These are phyloP conservation scores for Fabriciana adippe DNA, from an alignment of 2,888 invertebrate genomes.

Conservation along the genomic window DNA sequence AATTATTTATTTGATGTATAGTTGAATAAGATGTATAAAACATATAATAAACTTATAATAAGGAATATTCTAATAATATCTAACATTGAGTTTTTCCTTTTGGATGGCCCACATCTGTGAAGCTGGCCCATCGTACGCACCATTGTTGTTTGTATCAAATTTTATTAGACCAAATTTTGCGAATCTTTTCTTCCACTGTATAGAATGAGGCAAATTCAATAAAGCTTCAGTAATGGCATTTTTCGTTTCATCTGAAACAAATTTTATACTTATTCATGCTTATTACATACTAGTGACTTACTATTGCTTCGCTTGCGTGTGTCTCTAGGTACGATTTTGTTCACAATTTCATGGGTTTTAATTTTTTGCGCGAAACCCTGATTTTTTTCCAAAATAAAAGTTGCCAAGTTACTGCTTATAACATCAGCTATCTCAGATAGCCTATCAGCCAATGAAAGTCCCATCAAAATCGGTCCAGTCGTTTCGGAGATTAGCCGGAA, in stretches of 20 bases:
- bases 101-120: constrained; percentile 78
- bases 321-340: background rate
- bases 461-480: too few species aligned
- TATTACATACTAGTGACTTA: too few species aligned
- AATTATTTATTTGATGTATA: constrained; percentile 60
- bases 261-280: background rate
- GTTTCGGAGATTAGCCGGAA: too few species aligned
- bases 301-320: too few species aligned
- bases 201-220: constrained; percentile 61
- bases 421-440: too few species aligned
- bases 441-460: too few species aligned
- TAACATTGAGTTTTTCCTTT: constrained; percentile 75
- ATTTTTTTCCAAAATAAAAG: too few species aligned
- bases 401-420: too few species aligned
- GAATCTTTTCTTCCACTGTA: constrained; percentile 68
- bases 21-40: constrained; percentile 75
- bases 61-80: constrained; percentile 79
- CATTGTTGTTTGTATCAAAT: constrained; percentile 70
- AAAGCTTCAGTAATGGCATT: constrained; percentile 66
- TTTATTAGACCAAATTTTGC: constrained; percentile 76
- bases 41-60: constrained; percentile 64
- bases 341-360: background rate
- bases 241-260: constrained; percentile 62
- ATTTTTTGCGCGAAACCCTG: background rate
- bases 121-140: constrained; percentile 74